A percentile compares a stretch with the other conserved stretches of the same genome.
Conservation (phyloP, 2,797 vertebrate species). For the Adrianichthys oophorus region DNA sequence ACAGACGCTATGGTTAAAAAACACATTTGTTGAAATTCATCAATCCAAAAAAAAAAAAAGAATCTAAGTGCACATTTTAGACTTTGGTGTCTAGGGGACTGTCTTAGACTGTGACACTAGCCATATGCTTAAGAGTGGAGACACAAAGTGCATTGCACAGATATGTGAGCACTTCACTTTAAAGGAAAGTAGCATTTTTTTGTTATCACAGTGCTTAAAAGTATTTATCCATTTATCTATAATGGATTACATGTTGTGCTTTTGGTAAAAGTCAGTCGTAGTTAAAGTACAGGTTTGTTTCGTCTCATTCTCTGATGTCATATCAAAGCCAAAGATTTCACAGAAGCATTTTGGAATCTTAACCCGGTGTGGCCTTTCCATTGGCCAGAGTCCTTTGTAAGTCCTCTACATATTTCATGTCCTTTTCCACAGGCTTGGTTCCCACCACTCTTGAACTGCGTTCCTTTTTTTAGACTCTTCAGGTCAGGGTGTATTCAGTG, state of each 20-base stretch:
- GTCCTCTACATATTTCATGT: constrained; percentile 48
- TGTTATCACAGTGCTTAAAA: constrained; percentile 35
- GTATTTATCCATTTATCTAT: constrained; percentile 32
- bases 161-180: constrained; percentile 12
- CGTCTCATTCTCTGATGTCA: constrained; percentile 13
- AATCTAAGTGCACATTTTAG: background rate
- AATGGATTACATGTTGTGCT: constrained; percentile 27
- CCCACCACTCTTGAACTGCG: constrained; percentile 30
- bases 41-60: too few species aligned
- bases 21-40: too few species aligned
- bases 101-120: background rate
- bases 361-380: constrained; percentile 18
- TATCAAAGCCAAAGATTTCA: constrained; percentile 35
- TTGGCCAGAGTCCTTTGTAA: constrained; percentile 35
- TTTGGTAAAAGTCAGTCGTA: constrained; percentile 30
- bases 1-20: too few species aligned
- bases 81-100: background rate
- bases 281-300: constrained; percentile 36
- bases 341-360: constrained; percentile 14
- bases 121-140: background rate
- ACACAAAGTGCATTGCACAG: background rate
- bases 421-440: constrained; percentile 25
- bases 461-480: background rate
- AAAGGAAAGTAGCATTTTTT: constrained; percentile 5
- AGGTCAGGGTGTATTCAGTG: constrained; percentile 60